These are phyloP conservation scores for Fratercula arctica DNA, from an alignment of 2,797 vertebrate genomes.

Conservation along the genomic window DNA sequence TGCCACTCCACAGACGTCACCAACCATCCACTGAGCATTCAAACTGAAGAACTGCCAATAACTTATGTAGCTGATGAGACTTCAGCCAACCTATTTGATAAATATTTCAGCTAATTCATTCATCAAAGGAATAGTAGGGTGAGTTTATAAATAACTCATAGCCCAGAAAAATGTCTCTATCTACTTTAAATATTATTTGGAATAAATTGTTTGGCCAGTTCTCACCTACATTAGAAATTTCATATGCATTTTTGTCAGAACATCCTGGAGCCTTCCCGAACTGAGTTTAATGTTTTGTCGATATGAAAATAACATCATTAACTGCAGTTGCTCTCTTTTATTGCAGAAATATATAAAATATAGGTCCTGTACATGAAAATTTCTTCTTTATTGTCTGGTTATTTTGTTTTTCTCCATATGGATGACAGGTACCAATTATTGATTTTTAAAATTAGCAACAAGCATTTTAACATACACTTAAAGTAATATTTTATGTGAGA, in stretches of 20 bases:
- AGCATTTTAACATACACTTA: slow-evolving; percentile 42
- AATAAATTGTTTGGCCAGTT: not conserved
- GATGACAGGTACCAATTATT: slow-evolving; percentile 62
- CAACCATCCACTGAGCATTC: fast-evolving
- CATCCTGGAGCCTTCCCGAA: not conserved
- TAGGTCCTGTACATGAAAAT: not conserved
- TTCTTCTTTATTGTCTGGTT: slow-evolving; percentile 18
- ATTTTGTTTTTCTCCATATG: slow-evolving; percentile 43
- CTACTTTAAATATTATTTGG: not conserved
- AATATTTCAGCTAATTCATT: not conserved
- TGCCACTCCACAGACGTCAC: fast-evolving
- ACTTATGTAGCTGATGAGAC: not conserved
- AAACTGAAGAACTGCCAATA: not conserved
- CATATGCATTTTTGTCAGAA: not conserved
- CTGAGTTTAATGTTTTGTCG: not conserved
- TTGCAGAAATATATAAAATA: slow-evolving; percentile 47
- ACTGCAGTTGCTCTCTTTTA: not conserved
- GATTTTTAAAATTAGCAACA: slow-evolving; percentile 72
- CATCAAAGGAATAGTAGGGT: not conserved
- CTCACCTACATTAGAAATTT: not conserved
- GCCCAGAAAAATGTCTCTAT: not conserved
- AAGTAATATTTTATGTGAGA: slow-evolving; percentile 58
- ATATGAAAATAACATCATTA: not conserved
- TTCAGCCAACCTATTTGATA: not conserved
- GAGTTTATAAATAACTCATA: not conserved